Evolutionary conservation across 2,113 vertebrate genomes (phyloP), one percentile per base, ranked within the genome.

Genomic region (Aptenodytes patagonicus): DNA sequence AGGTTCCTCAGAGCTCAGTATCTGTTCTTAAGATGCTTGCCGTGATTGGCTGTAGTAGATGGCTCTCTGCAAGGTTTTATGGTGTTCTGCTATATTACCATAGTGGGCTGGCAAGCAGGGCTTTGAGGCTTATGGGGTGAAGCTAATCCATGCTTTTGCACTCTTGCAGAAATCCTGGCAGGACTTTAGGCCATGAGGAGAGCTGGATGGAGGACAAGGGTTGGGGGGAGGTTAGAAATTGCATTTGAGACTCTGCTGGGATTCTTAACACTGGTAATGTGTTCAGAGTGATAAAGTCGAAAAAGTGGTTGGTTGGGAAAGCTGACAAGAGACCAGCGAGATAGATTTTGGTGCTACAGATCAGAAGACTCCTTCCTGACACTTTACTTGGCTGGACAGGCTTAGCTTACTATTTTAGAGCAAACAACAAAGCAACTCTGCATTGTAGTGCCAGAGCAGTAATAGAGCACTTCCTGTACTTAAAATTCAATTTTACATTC

Each of bases 401-500:
- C 46, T 89, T 68, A 64, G 42, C 29, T 88, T 62, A 52, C 78
- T 77, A 58, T 91, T 96, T 82, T 54, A 88, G 90, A 91, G 70
- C 58, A 44, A 90, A 83, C 82, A 91, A 79, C 38, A 91, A 85
- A 90, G 91, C 77, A 92, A 61, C 68, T 55, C 83, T 51, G 32
- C 82, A 24, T 9, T 87, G 57, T 79, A 65, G 46, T 76, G 49
- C 87, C 90, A 83, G 82, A 94, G 92, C 26, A 80, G 77, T 87
- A 95, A 93, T 29, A 90, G 60, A 91, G 96, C 52, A 66, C 90
- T 96, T 96, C 91, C 93, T 93, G 84, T 49, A 69, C 66, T 95
- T 91, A 76, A 94, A 94, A 96, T 85, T 95, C 57, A 79, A 72
- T 96, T 93, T 92, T 83, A 62, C 46, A 54, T 96, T 92, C 95